Conservation (phyloP, 2,113 vertebrate genomes). For the Kryptolebias marmoratus region DNA sequence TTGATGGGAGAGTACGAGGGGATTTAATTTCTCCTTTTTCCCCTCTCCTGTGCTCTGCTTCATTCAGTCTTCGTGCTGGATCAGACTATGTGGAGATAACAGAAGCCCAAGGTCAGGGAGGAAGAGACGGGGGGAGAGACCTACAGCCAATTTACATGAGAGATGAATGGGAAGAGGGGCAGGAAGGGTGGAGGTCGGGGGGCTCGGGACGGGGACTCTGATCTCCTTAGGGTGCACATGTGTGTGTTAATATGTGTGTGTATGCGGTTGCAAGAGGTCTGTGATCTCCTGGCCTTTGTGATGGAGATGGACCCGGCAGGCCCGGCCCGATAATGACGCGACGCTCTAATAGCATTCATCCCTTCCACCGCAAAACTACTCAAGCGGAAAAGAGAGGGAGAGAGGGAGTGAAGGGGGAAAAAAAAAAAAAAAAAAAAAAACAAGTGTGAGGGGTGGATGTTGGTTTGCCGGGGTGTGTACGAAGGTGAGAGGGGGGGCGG, state of each 20-base stretch:
- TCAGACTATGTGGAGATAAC: conserved; percentile 75
- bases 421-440: conserved; percentile 15
- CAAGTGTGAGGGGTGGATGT: conserved; percentile 53
- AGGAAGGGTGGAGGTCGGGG: conserved; percentile 60
- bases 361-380: conserved; percentile 78
- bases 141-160: conserved; percentile 80
- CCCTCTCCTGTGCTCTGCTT: conserved; percentile 51
- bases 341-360: conserved; percentile 80
- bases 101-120: conserved; percentile 79
- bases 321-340: conserved; percentile 80
- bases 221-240: conserved; percentile 71
- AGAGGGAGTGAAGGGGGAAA: conserved; percentile 1
- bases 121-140: conserved; percentile 67
- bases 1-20: conserved; percentile 51
- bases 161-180: conserved; percentile 74
- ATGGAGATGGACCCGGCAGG: conserved; percentile 78
- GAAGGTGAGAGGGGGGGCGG: conserved; percentile 37
- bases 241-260: conserved; percentile 25
- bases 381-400: conserved; percentile 73
- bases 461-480: conserved; percentile 38
- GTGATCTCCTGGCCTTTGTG: conserved; percentile 81
- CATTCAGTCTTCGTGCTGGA: conserved; percentile 61
- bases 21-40: conserved; percentile 48
- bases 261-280: conserved; percentile 55
- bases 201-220: conserved; percentile 63